Evolutionary conservation across 2,113 vertebrate species (phyloP).

Genomic region (Eupsittula cactorum): DNA sequence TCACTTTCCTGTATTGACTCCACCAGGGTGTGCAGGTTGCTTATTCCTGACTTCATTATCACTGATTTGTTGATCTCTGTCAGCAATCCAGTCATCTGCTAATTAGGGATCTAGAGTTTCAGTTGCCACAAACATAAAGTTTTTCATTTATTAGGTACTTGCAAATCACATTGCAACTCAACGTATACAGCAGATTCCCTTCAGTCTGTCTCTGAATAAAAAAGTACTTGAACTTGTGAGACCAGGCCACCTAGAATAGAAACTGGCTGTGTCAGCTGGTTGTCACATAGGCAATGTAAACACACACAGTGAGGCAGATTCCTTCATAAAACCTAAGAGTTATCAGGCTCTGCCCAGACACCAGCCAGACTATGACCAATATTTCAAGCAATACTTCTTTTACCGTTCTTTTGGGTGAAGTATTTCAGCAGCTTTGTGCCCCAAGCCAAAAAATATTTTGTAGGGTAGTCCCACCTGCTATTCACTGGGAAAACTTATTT

Average conservation of each 20-base stretch:
- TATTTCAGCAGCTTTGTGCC: constrained; percentile 35
- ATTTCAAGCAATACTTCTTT: constrained; percentile 26
- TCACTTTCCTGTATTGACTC: background rate
- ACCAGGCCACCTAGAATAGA: constrained; percentile 48
- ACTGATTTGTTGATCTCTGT: background rate
- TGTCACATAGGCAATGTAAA: background rate
- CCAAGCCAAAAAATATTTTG: constrained; percentile 38
- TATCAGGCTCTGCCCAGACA: constrained; percentile 23
- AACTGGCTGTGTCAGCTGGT: background rate
- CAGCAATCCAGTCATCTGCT: background rate
- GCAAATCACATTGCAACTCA: background rate
- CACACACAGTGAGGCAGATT: background rate
- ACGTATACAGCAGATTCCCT: background rate
- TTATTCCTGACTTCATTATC: background rate
- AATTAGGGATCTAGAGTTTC: background rate
- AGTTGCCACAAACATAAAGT: background rate
- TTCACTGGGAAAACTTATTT: constrained; percentile 63
- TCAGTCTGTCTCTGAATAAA: background rate
- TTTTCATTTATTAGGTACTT: background rate
- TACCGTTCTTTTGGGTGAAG: constrained; percentile 23
- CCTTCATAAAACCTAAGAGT: background rate
- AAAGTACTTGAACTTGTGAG: background rate
- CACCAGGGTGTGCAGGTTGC: background rate
- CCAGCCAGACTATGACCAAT: constrained; percentile 5
- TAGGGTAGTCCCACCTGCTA: constrained; percentile 51